These are phyloP conservation scores for Centropus unirufus DNA, from an alignment of 2,113 vertebrate species.

Conservation along the genomic window DNA sequence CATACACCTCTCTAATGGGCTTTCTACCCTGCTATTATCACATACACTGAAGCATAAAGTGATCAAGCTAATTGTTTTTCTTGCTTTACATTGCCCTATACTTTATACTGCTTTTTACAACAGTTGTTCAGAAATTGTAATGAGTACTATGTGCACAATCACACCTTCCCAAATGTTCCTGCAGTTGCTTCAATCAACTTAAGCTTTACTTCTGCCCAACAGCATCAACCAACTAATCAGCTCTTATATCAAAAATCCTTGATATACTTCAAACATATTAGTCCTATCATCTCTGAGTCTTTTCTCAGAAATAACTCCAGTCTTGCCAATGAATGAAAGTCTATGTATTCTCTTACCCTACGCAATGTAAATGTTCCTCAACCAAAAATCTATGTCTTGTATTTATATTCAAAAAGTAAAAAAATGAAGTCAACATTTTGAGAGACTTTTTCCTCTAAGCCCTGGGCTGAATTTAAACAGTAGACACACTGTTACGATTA, in stretches of 20 bases:
- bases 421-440: neutral
- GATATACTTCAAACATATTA: neutral
- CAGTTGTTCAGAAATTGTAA: neutral
- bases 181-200: neutral
- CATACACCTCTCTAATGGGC: neutral
- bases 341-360: neutral
- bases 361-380: neutral
- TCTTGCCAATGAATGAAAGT: neutral
- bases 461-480: neutral
- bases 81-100: neutral
- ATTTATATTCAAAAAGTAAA: neutral
- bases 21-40: neutral
- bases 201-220: neutral
- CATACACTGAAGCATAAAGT: neutral
- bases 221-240: neutral
- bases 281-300: neutral
- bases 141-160: neutral
- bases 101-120: neutral
- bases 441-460: neutral
- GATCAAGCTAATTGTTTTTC: constrained; percentile 16
- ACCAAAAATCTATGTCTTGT: neutral
- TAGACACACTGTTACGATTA: neutral
- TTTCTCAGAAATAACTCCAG: neutral
- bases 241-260: neutral
- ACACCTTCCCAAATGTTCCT: neutral